Evolutionary conservation across 2,888 invertebrate species (phyloP), one percentile per base, ranked within the genome.

Genomic region (Notodonta ziczac): DNA sequence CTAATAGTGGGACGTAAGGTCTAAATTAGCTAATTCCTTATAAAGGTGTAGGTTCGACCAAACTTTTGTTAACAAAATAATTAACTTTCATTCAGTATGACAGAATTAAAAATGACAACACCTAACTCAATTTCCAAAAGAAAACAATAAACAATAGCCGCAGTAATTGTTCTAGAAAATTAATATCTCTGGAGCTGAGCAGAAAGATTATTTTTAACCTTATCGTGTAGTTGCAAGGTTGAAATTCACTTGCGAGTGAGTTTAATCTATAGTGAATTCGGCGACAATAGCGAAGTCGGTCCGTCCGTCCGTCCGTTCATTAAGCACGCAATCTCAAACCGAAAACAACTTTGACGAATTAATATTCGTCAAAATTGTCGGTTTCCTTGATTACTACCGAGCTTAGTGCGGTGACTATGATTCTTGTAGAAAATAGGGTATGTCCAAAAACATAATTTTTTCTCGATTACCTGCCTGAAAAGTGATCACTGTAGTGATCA

Each of bases 291-390:
- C 56, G 64, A 65, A 70, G 65, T 60, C 60, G 65, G 63, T 65
- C 66, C 71, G 82, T 76, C 77, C 77, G 79, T 82, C 75, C 77
- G 82, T 81, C 74, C 80, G 78, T 83, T 87, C 85, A 86, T 88
- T 86, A 83, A 74, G 78, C 91, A 90, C 87, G 89, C 89, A 90
- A 91, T 91, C 91, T 84, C 82, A 84, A 85, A 82, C 85, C 80
- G 81, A 83, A 88, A 88, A 86, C 82, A 86, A 86, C 85, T 88
- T 88, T 85, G 87, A 86, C 77, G 84, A 88, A 91, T 90, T 89
- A 88, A 89, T 88, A 88, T 89, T 89, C 84, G 87, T 87, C 87
- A 85, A 86, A 88, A 89, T 85, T 84, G 85, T 82, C 82, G 81
- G 81, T 78, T 77, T 83, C 80, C 83, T 89, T 91, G 90, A 91